phyloP scores from a whole-genome alignment of 2,797 vertebrate species.

The Helostoma temminkii region DNA sequence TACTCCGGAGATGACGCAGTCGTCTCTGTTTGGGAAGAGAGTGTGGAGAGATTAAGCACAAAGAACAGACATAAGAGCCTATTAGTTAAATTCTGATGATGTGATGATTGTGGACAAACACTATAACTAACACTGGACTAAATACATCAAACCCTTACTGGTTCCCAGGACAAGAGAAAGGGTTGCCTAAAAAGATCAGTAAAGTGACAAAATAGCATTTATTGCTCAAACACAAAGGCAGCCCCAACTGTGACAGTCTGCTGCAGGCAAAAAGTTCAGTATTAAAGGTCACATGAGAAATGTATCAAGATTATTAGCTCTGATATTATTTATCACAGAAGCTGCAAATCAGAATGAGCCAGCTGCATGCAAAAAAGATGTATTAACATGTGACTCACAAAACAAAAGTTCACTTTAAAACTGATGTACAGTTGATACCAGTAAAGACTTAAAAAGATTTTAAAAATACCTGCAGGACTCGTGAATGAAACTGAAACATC shows the following conservation, averaged over 20 bases:
- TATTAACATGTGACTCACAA: constrained; percentile 1
- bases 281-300: constrained; percentile 44
- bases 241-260: neutral
- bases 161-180: neutral
- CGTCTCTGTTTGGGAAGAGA: constrained; percentile 86
- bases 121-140: neutral
- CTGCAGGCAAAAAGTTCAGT: constrained; percentile 9
- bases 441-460: neutral
- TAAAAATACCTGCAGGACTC: neutral
- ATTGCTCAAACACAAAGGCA: constrained; percentile 11
- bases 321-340: constrained; percentile 13
- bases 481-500: neutral
- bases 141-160: constrained; percentile 7
- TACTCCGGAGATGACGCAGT: constrained; percentile 95
- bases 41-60: neutral
- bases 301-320: neutral
- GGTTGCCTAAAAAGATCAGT: constrained; percentile 5
- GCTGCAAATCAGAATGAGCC: constrained; percentile 5
- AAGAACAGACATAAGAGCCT: constrained; percentile 24
- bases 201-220: neutral
- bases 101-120: neutral
- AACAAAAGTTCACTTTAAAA: neutral
- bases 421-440: neutral
- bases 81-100: constrained; percentile 11
- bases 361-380: neutral